Base-by-base conservation (phyloP, 2,888 invertebrate genomes). In the Unio pictorum region DNA sequence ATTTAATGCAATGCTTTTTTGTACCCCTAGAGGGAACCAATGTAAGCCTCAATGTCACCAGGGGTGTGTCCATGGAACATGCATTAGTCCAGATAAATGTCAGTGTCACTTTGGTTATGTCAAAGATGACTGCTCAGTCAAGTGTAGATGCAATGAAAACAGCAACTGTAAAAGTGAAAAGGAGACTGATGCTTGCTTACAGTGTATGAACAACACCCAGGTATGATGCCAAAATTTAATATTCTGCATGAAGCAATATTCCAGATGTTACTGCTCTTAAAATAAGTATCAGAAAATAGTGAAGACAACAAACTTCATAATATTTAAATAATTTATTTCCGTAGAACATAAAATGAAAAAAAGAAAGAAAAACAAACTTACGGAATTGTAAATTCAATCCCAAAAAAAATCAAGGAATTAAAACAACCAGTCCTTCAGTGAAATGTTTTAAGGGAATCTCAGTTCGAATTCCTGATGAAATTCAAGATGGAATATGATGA, bases 71-170 rank as follows among this genome's bases (percentile, higher is more conserved):
- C 81, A 85, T 26, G 91, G 91, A 1, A 79, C 62, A 6, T 91
- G 91, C 75, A 79, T 87, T n/a, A 79, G 81, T 55, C 91, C 91
- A 1, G 85, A 91, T 74, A 76, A 73, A 0, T 91, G 98, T 86
- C 93, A 93, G 75, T 98, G 98, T 88, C 94, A 96, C 91, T 98
- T 98, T 91, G 97, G 97, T 70, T 98, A 95, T 90, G 96, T 98
- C 34, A 97, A 98, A 67, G 94, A 94, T 80, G 96, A 97, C 91
- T 98, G 98, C 90, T 95, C 95, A 82, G 95, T 95, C 75, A 95
- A 96, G 90, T 98, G 98, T 89, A 94, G 95, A 89, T 98, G 98
- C 89, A 97, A 98, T 89, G 96, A 96, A 0, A 97, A 98, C 91
- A 95, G 97, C 70, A 93, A 97, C 89, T 98, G 98, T 89, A 94